A percentile compares a stretch with the other conserved stretches of the same genome.
phyloP scores from a whole-genome alignment of 2,113 vertebrate genomes.

The Myotis lucifugus region DNA sequence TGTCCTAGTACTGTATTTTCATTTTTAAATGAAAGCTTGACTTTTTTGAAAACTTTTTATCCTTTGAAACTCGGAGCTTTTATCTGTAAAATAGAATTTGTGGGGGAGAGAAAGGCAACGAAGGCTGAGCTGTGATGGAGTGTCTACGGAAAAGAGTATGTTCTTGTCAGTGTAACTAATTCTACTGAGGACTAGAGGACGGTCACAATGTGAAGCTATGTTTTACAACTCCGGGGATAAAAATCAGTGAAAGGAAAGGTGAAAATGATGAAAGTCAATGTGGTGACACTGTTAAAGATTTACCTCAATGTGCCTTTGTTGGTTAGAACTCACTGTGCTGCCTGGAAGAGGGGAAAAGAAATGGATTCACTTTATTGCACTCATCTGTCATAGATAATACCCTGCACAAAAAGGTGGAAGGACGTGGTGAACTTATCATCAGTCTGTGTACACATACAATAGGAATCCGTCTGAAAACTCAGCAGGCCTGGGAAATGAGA shows the following conservation, averaged over 20 bases:
- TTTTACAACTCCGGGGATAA: conserved; percentile 76
- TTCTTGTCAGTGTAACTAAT: conserved; percentile 61
- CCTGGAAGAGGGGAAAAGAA: conserved; percentile 57
- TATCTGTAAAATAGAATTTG: conserved; percentile 71
- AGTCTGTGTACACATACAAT: conserved; percentile 65
- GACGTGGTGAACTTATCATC: conserved; percentile 63
- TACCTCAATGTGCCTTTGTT: conserved; percentile 73
- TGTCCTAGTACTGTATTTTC: conserved; percentile 57
- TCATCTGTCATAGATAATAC: conserved; percentile 73
- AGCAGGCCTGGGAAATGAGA: conserved; percentile 31
- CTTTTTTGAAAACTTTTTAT: conserved; percentile 63
- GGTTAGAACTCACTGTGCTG: conserved; percentile 59
- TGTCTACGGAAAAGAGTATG: conserved; percentile 62
- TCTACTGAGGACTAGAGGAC: conserved; percentile 58
- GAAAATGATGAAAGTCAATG: conserved; percentile 70
- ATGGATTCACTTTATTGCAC: conserved; percentile 74
- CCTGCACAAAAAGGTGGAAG: conserved; percentile 26
- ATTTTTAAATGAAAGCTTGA: conserved; percentile 70
- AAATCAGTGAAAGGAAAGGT: conserved; percentile 78
- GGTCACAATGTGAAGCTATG: conserved; percentile 62
- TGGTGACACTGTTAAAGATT: conserved; percentile 70
- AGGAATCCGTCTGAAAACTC: conserved; percentile 60
- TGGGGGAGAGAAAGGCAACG: neutral
- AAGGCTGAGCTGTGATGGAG: conserved; percentile 13
- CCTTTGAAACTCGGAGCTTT: conserved; percentile 78